Evolutionary conservation across 2,797 vertebrate genomes (phyloP), one percentile per base, ranked within the genome.

Genomic region (Delichon dasypus): DNA sequence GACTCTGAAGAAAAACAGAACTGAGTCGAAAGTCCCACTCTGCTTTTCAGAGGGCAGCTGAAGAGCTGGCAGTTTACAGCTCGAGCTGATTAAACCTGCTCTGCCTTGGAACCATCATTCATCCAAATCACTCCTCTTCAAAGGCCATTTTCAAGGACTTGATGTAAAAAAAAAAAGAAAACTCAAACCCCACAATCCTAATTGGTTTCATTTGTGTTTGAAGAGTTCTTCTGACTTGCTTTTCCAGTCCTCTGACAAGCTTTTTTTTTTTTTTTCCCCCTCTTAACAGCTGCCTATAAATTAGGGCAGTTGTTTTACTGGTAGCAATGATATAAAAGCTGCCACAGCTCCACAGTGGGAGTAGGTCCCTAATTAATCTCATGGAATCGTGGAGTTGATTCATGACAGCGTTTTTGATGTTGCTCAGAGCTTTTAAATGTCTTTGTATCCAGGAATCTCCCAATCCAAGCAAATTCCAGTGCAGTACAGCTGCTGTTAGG

Each of bases 251-350:
- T 93, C 67, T 93, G 74, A 92, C 86, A 93, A 79, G 80, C 67
- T 92, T 87, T 47, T 65, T 40, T 89, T 13, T 38, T 38, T 38
- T 38, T 38, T 38, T 38, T n/a, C n/a, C n/a, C 11, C 67, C n/a
- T 94, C 92, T 94, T 92, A 87, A 82, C 94, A 96, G 90, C 91
- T 96, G 93, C 80, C 80, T 93, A 47, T 94, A 93, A 95, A 95
- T 86, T 48, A 90, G 64, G 71, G 84, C 90, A 90, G 91, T 87
- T 88, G 64, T 94, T 94, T 84, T 55, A 51, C 85, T 87, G 85
- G 94, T 94, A 74, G 93, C 90, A 73, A 45, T 18, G 70, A 78
- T 79, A 27, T 1, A 70, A 88, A 92, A 85, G 54, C 75, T 94
- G 85, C 80, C 83, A 58, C 87, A 89, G 85, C 90, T 88, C 81